Conservation (phyloP, 1,140 invertebrate genomes). For the Pectinophora gossypiella region DNA sequence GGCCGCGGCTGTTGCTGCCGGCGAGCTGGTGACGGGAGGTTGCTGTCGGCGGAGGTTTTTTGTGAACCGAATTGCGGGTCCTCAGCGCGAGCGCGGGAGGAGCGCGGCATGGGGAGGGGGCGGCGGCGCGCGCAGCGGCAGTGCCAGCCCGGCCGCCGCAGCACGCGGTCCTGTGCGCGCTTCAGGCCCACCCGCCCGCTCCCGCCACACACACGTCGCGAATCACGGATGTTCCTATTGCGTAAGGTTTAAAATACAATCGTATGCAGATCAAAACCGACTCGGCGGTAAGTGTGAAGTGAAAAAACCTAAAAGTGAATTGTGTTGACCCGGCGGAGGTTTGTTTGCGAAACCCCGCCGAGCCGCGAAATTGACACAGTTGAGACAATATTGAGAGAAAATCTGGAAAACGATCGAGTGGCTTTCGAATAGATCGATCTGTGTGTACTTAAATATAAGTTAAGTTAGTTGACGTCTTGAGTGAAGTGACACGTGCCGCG, state of each 20-base stretch:
- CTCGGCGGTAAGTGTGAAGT: neutral
- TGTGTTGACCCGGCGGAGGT: neutral
- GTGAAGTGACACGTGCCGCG: slow-evolving; percentile 24
- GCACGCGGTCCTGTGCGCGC: slow-evolving; percentile 17
- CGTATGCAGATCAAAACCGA: neutral
- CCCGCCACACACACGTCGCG: slow-evolving; percentile 26
- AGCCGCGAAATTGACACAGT: neutral
- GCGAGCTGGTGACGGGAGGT: slow-evolving; percentile 54
- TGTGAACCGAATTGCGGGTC: slow-evolving; percentile 63
- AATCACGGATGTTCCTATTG: slow-evolving; percentile 15
- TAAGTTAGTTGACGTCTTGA: slow-evolving; percentile 4
- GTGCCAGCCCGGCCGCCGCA: slow-evolving; percentile 36
- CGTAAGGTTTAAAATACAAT: slow-evolving; percentile 2
- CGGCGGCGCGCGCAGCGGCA: slow-evolving; percentile 66
- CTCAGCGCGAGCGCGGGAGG: slow-evolving; percentile 23
- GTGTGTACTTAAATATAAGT: slow-evolving; percentile 8
- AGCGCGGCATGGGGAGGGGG: slow-evolving; percentile 40
- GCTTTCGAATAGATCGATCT: neutral
- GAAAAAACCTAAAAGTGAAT: neutral
- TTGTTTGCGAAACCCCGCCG: neutral
- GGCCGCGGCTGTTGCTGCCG: slow-evolving; percentile 53
- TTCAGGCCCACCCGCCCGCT: neutral
- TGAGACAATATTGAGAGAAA: neutral
- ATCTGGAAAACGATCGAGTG: neutral
- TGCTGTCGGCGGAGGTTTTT: slow-evolving; percentile 63